A percentile compares a stretch with the other conserved stretches of the same genome.
Conservation (phyloP, 2,888 invertebrate species). For the Agonopterix alstromeriana region DNA sequence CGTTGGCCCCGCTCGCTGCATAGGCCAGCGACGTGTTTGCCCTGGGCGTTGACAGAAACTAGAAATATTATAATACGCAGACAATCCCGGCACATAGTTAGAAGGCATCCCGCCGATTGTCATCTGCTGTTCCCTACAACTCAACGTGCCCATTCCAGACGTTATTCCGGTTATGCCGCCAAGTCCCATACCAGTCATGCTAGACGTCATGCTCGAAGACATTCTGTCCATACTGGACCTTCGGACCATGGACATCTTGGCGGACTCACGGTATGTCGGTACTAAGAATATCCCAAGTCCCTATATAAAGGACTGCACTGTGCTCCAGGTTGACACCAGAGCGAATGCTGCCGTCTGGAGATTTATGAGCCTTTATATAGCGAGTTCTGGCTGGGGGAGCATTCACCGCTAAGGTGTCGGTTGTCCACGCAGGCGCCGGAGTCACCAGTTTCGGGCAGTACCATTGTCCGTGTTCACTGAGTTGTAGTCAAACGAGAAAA, state of each 20-base stretch:
- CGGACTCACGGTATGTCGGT: constrained; percentile 18
- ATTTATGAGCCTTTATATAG: constrained; percentile 47
- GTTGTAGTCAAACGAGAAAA: constrained; percentile 39
- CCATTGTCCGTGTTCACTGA: constrained; percentile 58
- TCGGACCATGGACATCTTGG: constrained; percentile 57
- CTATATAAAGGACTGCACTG: constrained; percentile 40
- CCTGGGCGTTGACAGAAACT: constrained; percentile 73
- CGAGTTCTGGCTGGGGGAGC: constrained; percentile 31
- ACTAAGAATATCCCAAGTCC: constrained; percentile 24
- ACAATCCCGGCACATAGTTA: constrained; percentile 70
- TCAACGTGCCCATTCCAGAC: constrained; percentile 61
- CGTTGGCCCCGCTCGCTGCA: constrained; percentile 68
- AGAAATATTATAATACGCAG: constrained; percentile 70
- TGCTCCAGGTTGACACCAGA: constrained; percentile 62
- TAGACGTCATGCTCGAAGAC: constrained; percentile 73
- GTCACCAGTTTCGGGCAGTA: constrained; percentile 35
- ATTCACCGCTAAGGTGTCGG: constrained; percentile 57
- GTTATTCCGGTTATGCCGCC: constrained; percentile 66
- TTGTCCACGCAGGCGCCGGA: constrained; percentile 50
- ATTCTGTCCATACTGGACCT: constrained; percentile 70
- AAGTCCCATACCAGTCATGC: constrained; percentile 72
- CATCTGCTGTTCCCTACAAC: constrained; percentile 67
- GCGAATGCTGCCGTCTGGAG: constrained; percentile 51
- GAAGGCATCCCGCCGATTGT: constrained; percentile 72
- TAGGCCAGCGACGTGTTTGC: constrained; percentile 67